Percentiles rank a stretch among this genome's conserved stretches.
Evolutionary conservation across 2,888 invertebrate species (phyloP).

Genomic region (Tinea semifulvella): DNA sequence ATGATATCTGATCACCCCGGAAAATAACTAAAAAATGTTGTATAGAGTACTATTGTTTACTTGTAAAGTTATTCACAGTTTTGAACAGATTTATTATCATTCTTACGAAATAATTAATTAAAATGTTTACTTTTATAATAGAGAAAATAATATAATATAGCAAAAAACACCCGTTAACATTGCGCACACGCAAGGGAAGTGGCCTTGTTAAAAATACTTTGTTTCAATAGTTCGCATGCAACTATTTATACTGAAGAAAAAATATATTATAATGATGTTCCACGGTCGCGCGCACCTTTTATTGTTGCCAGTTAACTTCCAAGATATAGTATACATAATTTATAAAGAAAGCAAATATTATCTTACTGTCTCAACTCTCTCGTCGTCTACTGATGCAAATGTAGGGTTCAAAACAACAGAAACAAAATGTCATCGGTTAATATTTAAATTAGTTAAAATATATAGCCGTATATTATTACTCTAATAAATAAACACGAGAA

Average conservation of each 20-base stretch:
- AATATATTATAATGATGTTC: slow-evolving; percentile 38
- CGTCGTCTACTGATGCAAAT: too few relatives aligned
- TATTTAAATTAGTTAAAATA: too few relatives aligned
- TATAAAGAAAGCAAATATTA: slow-evolving; percentile 10
- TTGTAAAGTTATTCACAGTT: too few relatives aligned
- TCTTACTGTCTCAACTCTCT: neutral
- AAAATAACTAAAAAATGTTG: too few relatives aligned
- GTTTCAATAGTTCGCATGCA: slow-evolving; percentile 19
- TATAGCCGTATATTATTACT: too few relatives aligned
- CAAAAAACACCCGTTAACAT: slow-evolving; percentile 14
- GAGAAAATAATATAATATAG: slow-evolving; percentile 14
- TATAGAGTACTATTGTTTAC: too few relatives aligned
- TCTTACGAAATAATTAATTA: slow-evolving; percentile 4
- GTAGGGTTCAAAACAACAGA: too few relatives aligned
- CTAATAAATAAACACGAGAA: too few relatives aligned
- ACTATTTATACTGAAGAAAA: slow-evolving; percentile 26
- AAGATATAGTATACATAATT: slow-evolving; percentile 9
- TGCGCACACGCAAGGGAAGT: slow-evolving; percentile 15
- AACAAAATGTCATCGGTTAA: too few relatives aligned
- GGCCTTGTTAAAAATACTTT: slow-evolving; percentile 18
- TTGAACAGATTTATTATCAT: too few relatives aligned
- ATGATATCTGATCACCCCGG: too few relatives aligned
- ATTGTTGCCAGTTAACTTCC: slow-evolving; percentile 16
- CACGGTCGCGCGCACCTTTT: slow-evolving; percentile 29
- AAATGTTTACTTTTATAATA: slow-evolving; percentile 8